Evolutionary conservation across 2,113 vertebrate species (phyloP).

Genomic region (Rana temporaria): DNA sequence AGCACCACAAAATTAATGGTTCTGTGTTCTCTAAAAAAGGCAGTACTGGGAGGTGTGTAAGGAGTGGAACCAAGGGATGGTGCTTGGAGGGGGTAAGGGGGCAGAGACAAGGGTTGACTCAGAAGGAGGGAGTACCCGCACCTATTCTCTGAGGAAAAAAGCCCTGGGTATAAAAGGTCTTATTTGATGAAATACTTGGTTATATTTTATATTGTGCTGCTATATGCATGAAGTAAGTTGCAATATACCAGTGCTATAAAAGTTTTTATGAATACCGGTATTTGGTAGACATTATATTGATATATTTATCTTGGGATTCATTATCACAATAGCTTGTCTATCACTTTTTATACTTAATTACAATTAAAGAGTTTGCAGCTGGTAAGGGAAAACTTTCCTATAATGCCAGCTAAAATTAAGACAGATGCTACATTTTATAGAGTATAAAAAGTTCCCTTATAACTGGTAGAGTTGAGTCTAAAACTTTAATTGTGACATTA

Average conservation of each 20-base stretch:
- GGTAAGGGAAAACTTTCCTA: conserved; percentile 29
- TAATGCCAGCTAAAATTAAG: conserved; percentile 29
- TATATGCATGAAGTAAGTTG: too few relatives aligned
- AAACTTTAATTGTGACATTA: conserved; percentile 21
- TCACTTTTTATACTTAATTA: conserved; percentile 15
- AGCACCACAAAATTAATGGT: too few relatives aligned
- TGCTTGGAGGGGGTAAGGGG: too few relatives aligned
- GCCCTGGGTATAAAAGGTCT: too few relatives aligned
- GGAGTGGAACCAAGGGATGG: too few relatives aligned
- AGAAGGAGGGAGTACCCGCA: too few relatives aligned
- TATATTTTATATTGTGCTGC: too few relatives aligned
- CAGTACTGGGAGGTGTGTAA: too few relatives aligned
- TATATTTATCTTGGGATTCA: conserved; percentile 39
- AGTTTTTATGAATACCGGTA: conserved; percentile 19
- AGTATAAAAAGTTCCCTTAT: conserved; percentile 28
- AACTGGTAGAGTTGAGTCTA: conserved; percentile 5
- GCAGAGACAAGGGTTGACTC: too few relatives aligned
- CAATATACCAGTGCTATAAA: background rate
- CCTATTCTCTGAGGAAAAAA: too few relatives aligned
- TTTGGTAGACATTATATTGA: conserved; percentile 6
- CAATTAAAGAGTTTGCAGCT: conserved; percentile 37
- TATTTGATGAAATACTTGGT: too few relatives aligned
- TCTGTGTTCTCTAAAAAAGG: too few relatives aligned
- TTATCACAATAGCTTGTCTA: conserved; percentile 13
- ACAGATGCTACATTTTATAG: conserved; percentile 48